These are phyloP conservation scores for Bothrops jararaca DNA, from an alignment of 2,113 vertebrate genomes.

Conservation along the genomic window DNA sequence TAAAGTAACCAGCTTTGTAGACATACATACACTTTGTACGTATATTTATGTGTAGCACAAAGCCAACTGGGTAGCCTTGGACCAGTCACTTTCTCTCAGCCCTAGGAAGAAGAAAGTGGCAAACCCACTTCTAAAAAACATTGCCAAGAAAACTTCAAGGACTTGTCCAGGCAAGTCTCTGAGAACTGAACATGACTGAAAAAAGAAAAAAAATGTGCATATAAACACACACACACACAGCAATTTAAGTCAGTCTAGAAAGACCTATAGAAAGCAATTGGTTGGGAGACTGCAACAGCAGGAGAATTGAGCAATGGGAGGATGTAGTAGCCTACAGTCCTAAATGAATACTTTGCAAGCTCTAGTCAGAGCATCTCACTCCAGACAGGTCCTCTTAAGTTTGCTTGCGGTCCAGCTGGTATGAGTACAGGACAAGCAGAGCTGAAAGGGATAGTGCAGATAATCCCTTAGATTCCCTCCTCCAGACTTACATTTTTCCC, in stretches of 20 bases:
- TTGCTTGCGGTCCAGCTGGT: not conserved
- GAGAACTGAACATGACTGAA: not conserved
- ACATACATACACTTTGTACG: not conserved
- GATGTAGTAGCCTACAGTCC: not conserved
- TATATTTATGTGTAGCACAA: not conserved
- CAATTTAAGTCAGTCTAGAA: not conserved
- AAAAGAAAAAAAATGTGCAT: not conserved
- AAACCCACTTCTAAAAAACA: not conserved
- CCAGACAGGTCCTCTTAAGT: not conserved
- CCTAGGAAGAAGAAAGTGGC: not conserved
- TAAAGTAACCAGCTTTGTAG: not conserved
- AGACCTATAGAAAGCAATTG: not conserved
- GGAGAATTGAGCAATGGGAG: not conserved
- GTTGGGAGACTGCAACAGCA: not conserved
- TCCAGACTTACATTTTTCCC: too few species aligned
- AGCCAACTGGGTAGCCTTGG: not conserved
- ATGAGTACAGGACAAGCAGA: not conserved
- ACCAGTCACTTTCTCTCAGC: not conserved
- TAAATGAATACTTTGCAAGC: not conserved
- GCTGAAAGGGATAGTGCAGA: not conserved
- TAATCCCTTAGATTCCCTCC: not conserved
- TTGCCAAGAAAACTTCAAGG: not conserved
- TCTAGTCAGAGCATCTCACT: not conserved
- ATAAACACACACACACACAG: not conserved
- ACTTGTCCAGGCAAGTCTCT: not conserved